Evolutionary conservation across 1,140 invertebrate genomes (phyloP), one percentile per base, ranked within the genome.

Genomic region (Megalonaias nervosa): DNA sequence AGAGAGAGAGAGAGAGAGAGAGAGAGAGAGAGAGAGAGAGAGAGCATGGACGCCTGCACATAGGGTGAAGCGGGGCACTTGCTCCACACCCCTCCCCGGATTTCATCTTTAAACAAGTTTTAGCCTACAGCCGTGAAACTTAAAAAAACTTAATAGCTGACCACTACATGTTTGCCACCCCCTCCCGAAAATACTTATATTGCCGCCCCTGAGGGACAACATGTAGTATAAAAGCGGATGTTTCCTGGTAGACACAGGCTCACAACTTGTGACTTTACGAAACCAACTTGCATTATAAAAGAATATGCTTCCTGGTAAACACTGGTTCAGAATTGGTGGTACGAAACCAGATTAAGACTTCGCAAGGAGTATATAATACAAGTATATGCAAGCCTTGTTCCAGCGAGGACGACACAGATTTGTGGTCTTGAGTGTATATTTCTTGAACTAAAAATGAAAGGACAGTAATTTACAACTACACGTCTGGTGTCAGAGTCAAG

Each of bases 1-100:
- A 68, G 62, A 77, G 74, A 77, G 61, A 59, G 77, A 67, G 73
- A 79, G 64, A 31, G 73, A 62, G 67, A 79, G 56, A 71, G 67
- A 78, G 74, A 71, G 31, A 56, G 68, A 55, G 61, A 67, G 75
- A 48, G 23, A 71, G 78, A 64, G 78, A 26, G 78, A 61, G 67
- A n/a, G n/a, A n/a, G n/a, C n/a, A n/a, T n/a, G n/a, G 2, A 26
- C 2, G 26, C 26, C 26, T 31, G 26, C 2, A 31, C 26, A 31
- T 31, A 31, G 26, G 26, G 26, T 31, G 61, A 60, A 64, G 74
- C n/a, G 48, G 19, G 17, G 17, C 60, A 17, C 60, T 61, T 21
- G 2, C 60, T 21, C 60, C 60, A 2, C 5, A 19, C 12, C 55
- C 9, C 19, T 69, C 59, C 48, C 26, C 19, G 19, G 26, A 31